Conservation (phyloP, 1,140 invertebrate species). For the Heliconius himera region DNA sequence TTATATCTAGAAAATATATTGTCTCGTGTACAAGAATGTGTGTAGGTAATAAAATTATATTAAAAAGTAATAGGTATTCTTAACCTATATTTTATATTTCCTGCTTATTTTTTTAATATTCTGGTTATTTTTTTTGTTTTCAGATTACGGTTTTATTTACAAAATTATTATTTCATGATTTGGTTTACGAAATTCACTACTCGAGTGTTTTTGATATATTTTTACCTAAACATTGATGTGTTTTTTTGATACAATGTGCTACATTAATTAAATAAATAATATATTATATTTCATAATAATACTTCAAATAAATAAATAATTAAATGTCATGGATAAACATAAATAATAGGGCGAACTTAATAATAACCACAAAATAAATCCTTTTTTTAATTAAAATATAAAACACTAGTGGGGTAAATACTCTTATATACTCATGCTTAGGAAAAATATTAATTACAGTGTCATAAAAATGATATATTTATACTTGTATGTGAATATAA, state of each 20-base stretch:
- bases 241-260: neutral
- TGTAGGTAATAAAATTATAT: neutral
- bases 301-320: constrained; percentile 21
- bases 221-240: neutral
- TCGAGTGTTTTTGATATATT: neutral
- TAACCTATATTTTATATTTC: neutral
- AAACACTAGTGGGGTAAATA: constrained; percentile 27
- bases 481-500: constrained; percentile 46
- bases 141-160: neutral
- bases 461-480: constrained; percentile 54
- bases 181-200: neutral
- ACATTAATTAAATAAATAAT: neutral
- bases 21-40: neutral
- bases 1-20: neutral
- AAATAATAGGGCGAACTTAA: constrained; percentile 21
- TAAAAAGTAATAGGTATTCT: neutral
- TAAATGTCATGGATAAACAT: constrained; percentile 18
- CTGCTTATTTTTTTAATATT: neutral
- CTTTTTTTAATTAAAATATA: constrained; percentile 18
- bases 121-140: neutral
- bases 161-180: neutral
- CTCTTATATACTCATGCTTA: constrained; percentile 57
- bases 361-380: constrained; percentile 25
- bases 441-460: constrained; percentile 63
- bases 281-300: constrained; percentile 19